phyloP scores from a whole-genome alignment of 2,888 invertebrate species.

The Troilus luridus region DNA sequence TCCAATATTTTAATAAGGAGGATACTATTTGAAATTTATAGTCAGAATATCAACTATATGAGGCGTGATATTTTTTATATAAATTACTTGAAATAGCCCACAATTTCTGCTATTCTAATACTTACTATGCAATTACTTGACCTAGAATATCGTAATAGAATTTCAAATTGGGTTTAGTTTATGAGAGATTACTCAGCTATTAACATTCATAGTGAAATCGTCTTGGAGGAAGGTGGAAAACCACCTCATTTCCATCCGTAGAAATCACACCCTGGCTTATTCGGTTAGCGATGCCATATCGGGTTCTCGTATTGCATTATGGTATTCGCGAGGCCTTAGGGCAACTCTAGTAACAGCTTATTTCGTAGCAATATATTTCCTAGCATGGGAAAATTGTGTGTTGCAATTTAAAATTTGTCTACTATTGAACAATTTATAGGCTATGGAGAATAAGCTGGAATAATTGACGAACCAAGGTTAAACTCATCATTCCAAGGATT shows the following conservation, averaged over 20 bases:
- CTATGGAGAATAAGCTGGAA: neutral
- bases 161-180: neutral
- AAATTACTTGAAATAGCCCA: neutral
- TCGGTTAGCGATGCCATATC: neutral
- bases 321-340: neutral
- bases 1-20: too few relatives aligned
- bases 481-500: neutral
- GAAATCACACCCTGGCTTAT: neutral
- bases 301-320: neutral
- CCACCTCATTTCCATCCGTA: constrained; percentile 32
- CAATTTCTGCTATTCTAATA: neutral
- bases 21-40: too few relatives aligned
- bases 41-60: too few relatives aligned
- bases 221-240: neutral
- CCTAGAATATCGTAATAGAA: neutral
- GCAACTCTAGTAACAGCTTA: too few relatives aligned
- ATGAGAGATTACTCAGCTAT: neutral
- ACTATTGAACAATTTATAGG: neutral
- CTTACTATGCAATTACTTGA: neutral
- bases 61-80: too few relatives aligned
- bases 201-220: neutral
- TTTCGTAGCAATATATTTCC: neutral
- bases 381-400: neutral
- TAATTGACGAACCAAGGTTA: neutral
- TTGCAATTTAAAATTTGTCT: neutral